Evolutionary conservation across 2,113 vertebrate species (phyloP).

Genomic region (Globicephala melas): DNA sequence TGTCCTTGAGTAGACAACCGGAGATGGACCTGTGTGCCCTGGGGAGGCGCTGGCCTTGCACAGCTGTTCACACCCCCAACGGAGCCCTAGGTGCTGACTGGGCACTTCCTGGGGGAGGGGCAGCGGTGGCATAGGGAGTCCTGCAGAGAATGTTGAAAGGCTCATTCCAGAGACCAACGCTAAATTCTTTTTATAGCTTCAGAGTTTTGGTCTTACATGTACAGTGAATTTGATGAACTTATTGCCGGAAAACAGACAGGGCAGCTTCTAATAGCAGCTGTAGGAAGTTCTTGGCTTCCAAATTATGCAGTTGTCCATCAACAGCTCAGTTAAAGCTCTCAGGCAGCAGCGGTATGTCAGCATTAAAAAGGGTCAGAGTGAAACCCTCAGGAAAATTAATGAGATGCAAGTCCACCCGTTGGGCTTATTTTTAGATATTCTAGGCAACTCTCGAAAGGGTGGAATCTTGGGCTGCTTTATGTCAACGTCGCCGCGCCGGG

Average conservation of each 20-base stretch:
- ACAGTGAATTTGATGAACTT: conserved; percentile 8
- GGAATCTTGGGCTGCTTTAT: not conserved
- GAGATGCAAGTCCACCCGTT: not conserved
- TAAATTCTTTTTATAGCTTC: not conserved
- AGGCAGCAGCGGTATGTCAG: not conserved
- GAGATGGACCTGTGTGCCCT: too few species aligned
- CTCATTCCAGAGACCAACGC: not conserved
- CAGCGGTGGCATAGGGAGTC: accelerated
- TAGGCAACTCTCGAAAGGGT: not conserved
- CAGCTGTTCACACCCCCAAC: not conserved
- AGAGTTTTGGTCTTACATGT: not conserved
- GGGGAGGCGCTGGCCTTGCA: not conserved
- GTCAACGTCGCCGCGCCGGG: accelerated
- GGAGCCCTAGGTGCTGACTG: not conserved
- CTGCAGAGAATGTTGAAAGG: not conserved
- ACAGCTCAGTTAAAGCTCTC: not conserved
- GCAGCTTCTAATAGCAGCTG: not conserved
- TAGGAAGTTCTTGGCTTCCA: conserved; percentile 32
- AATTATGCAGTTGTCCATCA: conserved; percentile 37
- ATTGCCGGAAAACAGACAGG: conserved; percentile 35
- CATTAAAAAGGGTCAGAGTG: not conserved
- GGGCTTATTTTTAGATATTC: not conserved
- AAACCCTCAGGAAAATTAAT: not conserved
- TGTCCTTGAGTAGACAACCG: not conserved
- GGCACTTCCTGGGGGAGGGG: not conserved